A percentile compares a stretch with the other conserved stretches of the same genome.
phyloP scores from a whole-genome alignment of 2,888 invertebrate species.

The Prostheceraeus crozeri region DNA sequence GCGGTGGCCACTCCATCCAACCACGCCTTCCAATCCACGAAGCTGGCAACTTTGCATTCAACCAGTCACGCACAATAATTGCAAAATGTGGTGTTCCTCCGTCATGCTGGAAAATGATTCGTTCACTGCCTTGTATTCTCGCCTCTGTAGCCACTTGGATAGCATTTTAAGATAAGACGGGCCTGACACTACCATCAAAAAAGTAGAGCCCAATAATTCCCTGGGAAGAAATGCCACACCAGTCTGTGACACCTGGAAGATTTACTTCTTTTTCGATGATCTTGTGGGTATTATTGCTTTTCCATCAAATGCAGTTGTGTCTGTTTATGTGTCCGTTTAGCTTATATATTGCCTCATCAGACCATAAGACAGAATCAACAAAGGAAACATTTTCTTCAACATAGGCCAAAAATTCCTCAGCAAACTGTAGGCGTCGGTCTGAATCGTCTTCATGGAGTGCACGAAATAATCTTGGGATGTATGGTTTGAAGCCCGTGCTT shows the following conservation, averaged over 20 bases:
- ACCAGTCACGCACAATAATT: background rate
- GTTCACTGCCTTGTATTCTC: slow-evolving; percentile 10
- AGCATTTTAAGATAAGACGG: slow-evolving; percentile 9
- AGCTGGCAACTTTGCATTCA: slow-evolving; percentile 17
- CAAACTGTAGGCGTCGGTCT: background rate
- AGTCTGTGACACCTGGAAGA: slow-evolving; percentile 19
- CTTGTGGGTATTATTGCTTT: slow-evolving; percentile 43
- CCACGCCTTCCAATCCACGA: too few relatives aligned
- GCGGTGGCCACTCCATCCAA: slow-evolving; percentile 4
- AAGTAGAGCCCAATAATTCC: background rate
- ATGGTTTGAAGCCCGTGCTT: slow-evolving; percentile 13
- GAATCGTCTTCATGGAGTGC: slow-evolving; percentile 10
- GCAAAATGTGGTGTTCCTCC: background rate
- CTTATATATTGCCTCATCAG: slow-evolving; percentile 44
- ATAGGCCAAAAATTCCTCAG: slow-evolving; percentile 7
- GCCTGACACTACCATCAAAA: slow-evolving; percentile 16
- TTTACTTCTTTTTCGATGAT: slow-evolving; percentile 12
- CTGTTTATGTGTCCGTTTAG: slow-evolving; percentile 45
- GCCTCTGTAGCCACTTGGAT: background rate
- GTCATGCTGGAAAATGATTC: slow-evolving; percentile 16
- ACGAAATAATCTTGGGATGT: slow-evolving; percentile 10
- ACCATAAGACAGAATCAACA: slow-evolving; percentile 41
- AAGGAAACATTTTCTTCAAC: slow-evolving; percentile 7
- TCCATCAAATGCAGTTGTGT: slow-evolving; percentile 45
- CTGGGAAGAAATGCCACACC: slow-evolving; percentile 14